phyloP scores from a whole-genome alignment of 2,888 invertebrate species.

The Lottia gigantea region DNA sequence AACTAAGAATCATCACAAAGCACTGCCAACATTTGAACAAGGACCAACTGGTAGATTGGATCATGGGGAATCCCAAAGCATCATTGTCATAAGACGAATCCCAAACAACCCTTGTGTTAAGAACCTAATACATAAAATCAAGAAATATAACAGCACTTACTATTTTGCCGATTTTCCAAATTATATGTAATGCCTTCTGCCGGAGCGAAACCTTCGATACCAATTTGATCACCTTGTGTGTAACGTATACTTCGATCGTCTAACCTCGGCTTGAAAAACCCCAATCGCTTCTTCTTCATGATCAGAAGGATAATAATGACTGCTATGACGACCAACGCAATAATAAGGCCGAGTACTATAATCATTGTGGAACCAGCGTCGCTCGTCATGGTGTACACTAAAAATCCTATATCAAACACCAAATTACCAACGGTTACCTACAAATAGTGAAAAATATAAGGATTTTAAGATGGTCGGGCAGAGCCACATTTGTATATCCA shows the following conservation, averaged over 20 bases:
- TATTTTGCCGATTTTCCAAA: slow-evolving; percentile 32
- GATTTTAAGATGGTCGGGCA: neutral
- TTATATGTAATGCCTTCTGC: slow-evolving; percentile 20
- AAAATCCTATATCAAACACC: slow-evolving; percentile 44
- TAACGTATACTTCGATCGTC: slow-evolving; percentile 11
- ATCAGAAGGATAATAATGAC: slow-evolving; percentile 40
- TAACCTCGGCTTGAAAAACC: slow-evolving; percentile 36
- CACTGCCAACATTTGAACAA: no score
- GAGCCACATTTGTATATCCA: no score
- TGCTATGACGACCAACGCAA: slow-evolving; percentile 40
- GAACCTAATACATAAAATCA: neutral
- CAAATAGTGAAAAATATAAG: slow-evolving; percentile 14
- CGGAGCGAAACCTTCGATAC: slow-evolving; percentile 16
- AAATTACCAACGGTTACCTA: slow-evolving; percentile 55
- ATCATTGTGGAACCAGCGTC: slow-evolving; percentile 30
- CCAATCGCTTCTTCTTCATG: slow-evolving; percentile 47
- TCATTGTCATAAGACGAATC: no score
- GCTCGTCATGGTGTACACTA: slow-evolving; percentile 36
- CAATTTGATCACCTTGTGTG: slow-evolving; percentile 19
- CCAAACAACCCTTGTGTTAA: no score
- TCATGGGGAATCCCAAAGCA: no score
- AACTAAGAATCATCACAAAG: no score
- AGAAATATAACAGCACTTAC: slow-evolving; percentile 30
- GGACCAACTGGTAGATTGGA: no score
- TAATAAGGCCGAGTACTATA: slow-evolving; percentile 39